Evolutionary conservation across 2,113 vertebrate genomes (phyloP).

Genomic region (Ginglymostoma cirratum): DNA sequence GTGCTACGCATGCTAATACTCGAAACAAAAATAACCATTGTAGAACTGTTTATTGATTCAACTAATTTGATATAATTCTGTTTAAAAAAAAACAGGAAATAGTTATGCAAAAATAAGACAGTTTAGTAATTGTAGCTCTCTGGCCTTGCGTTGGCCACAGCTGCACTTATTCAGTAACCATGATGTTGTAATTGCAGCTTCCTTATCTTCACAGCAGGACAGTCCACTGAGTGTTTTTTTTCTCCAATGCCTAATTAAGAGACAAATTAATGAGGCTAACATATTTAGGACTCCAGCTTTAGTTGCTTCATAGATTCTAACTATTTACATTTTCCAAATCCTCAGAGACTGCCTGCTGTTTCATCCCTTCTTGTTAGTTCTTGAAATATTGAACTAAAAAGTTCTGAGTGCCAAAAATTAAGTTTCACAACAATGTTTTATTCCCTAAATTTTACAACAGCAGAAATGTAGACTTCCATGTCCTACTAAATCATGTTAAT

Average conservation of each 20-base stretch:
- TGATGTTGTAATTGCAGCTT: constrained; percentile 27
- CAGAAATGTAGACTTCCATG: neutral
- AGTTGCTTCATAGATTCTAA: constrained; percentile 24
- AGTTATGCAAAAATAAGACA: neutral
- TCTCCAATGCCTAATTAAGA: constrained; percentile 23
- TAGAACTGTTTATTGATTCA: neutral
- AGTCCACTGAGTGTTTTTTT: constrained; percentile 26
- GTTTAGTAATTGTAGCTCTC: constrained; percentile 21
- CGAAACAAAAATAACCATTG: neutral
- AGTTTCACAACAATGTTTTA: neutral
- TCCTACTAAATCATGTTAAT: neutral
- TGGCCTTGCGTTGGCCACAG: neutral
- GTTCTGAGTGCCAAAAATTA: neutral
- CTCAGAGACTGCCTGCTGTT: constrained; percentile 7
- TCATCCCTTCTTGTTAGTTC: neutral
- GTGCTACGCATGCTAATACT: neutral
- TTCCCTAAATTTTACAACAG: neutral
- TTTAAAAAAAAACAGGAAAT: constrained; percentile 17
- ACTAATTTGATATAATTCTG: neutral
- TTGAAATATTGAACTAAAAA: constrained; percentile 3
- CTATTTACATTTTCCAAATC: constrained; percentile 25
- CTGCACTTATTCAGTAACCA: neutral
- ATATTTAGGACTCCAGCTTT: neutral
- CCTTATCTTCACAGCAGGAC: constrained; percentile 31
- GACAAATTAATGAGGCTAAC: constrained; percentile 25